A percentile compares a stretch with the other conserved stretches of the same genome.
These are phyloP conservation scores for Pedionomus torquatus DNA, from an alignment of 2,113 vertebrate species.

Conservation along the genomic window DNA sequence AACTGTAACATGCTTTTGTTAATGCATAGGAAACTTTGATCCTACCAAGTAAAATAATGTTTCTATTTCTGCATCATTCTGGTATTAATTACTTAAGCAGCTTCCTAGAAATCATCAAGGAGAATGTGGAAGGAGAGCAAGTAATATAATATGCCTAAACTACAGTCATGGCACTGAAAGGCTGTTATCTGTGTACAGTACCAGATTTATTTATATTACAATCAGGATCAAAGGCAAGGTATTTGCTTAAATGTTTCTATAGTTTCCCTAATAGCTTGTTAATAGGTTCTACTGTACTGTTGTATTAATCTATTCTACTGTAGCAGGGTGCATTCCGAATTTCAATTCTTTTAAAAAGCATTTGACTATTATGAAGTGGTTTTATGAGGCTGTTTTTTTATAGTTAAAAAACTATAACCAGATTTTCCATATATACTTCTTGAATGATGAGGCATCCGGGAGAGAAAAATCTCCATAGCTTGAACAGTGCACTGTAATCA, in stretches of 20 bases:
- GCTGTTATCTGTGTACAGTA: not conserved
- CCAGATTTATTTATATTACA: not conserved
- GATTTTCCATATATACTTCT: not conserved
- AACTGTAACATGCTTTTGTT: not conserved
- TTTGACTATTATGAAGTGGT: not conserved
- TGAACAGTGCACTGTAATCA: not conserved
- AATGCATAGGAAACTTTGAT: not conserved
- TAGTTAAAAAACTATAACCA: not conserved
- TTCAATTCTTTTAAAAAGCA: not conserved
- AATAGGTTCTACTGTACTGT: not conserved
- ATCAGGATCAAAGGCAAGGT: not conserved
- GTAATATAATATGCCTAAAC: not conserved
- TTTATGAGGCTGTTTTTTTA: not conserved
- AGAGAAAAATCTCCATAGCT: not conserved
- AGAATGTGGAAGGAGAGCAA: not conserved
- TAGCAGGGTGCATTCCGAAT: not conserved
- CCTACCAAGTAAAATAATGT: not conserved
- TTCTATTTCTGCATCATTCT: not conserved
- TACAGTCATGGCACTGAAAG: not conserved
- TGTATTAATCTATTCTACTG: not conserved
- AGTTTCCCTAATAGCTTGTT: not conserved
- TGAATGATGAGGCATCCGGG: not conserved
- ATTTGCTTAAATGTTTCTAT: not conserved
- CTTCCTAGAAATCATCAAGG: not conserved
- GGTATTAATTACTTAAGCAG: not conserved